Percentiles rank a stretch among this genome's conserved stretches.
phyloP scores from a whole-genome alignment of 2,888 invertebrate genomes.

The Adelognathus sp. region DNA sequence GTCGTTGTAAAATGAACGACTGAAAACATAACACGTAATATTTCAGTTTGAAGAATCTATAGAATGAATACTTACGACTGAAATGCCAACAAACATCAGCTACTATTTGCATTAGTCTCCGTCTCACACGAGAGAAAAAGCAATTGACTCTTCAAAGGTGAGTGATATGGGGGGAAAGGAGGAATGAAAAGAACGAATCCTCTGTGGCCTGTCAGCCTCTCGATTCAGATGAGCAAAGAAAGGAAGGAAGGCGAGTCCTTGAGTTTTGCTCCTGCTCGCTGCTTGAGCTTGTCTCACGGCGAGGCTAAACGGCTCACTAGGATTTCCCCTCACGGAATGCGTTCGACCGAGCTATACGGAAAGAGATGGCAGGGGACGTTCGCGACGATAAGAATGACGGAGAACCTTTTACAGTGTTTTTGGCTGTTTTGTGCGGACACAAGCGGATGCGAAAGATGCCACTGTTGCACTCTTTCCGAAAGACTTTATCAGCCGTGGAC shows the following conservation, averaged over 20 bases:
- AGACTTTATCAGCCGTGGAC: neutral
- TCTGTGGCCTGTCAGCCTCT: conserved; percentile 21
- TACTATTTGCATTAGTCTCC: neutral
- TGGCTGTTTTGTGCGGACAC: conserved; percentile 24
- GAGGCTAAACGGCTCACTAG: conserved; percentile 72
- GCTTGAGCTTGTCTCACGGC: conserved; percentile 54
- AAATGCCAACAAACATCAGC: neutral
- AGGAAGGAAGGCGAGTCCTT: conserved; percentile 24
- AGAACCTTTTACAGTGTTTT: conserved; percentile 42
- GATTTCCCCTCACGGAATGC: conserved; percentile 71
- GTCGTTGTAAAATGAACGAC: neutral
- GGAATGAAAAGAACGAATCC: conserved; percentile 18
- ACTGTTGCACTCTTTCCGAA: neutral
- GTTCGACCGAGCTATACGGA: conserved; percentile 52
- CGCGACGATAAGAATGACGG: conserved; percentile 44
- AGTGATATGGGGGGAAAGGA: conserved; percentile 13
- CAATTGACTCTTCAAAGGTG: conserved; percentile 27
- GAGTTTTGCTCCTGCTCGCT: conserved; percentile 45
- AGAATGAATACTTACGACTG: neutral
- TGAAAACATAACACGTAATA: neutral
- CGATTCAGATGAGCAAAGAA: conserved; percentile 37
- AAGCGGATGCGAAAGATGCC: neutral
- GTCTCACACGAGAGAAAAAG: neutral
- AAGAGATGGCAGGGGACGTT: conserved; percentile 43
- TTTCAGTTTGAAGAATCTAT: neutral